A percentile compares a stretch with the other conserved stretches of the same genome.
phyloP scores from a whole-genome alignment of 2,113 vertebrate genomes.

The Antechinus flavipes region DNA sequence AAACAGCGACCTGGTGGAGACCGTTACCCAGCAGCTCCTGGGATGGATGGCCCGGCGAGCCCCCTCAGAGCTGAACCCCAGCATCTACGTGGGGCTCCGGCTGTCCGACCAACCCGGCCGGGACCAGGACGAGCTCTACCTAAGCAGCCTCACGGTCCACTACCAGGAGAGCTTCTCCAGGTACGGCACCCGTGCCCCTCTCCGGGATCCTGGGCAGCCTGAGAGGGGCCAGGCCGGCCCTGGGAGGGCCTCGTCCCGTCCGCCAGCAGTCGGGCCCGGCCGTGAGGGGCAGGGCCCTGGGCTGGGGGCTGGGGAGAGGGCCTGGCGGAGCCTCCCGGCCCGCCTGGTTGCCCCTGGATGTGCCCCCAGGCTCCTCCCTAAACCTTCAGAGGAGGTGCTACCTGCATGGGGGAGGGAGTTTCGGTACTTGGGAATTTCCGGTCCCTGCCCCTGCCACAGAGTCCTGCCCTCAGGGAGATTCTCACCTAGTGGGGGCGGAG shows the following conservation, averaged over 20 bases:
- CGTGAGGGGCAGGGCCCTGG: background rate
- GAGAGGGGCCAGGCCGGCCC: background rate
- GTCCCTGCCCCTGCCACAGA: background rate
- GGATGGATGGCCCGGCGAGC: slow-evolving; percentile 76
- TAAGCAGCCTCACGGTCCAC: slow-evolving; percentile 83
- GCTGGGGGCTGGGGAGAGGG: background rate
- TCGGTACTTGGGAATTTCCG: background rate
- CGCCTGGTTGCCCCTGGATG: no score
- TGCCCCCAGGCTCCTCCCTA: background rate
- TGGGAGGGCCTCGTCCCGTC: background rate
- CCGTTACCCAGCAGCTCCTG: slow-evolving; percentile 86
- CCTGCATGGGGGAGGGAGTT: no score
- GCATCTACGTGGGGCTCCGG: slow-evolving; percentile 91
- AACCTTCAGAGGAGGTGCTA: background rate
- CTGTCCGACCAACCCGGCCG: slow-evolving; percentile 88
- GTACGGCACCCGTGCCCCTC: slow-evolving; percentile 72
- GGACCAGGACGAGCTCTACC: slow-evolving; percentile 83
- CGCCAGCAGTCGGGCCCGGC: background rate
- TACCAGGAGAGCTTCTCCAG: slow-evolving; percentile 83
- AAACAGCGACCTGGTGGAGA: slow-evolving; percentile 79
- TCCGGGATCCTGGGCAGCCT: background rate
- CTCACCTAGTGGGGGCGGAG: background rate
- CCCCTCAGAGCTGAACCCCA: slow-evolving; percentile 86
- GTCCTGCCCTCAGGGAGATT: background rate
- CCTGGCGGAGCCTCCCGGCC: background rate